Base-by-base conservation (phyloP, 2,888 invertebrate species). In the Microctonus hyperodae region DNA sequence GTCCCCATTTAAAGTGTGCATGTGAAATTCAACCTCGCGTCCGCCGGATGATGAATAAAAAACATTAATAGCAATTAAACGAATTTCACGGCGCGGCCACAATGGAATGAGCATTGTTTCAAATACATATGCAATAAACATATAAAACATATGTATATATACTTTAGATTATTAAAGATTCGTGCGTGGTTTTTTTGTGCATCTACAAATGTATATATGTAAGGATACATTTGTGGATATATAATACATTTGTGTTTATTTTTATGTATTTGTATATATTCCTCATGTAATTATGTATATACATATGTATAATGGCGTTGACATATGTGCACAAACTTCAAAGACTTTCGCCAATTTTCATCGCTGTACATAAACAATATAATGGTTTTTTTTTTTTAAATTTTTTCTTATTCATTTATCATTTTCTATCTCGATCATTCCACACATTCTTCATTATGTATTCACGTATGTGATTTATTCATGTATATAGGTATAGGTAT, bases 81-180 rank as follows among this genome's bases (percentile, higher is more conserved):
- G 71, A 79, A 78, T 78, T 78, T 78, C 77, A 75, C 75, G 74
- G 72, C 64, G 72, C 64, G 70, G 50, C 40, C 31, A 73, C 44
- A 44, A 44, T 44, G 44, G 76, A 78, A 79, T 79, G 76, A 73
- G 72, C 70, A 79, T 79, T 79, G 78, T 79, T 71, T 73, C 67
- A 70, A 73, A 74, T 75, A 68, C 70, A 69, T 74, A 73, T 71
- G 20, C 33, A 61, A n/a, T n/a, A n/a, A n/a, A n/a, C n/a, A n/a
- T n/a, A n/a, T n/a, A n/a, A n/a, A n/a, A n/a, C n/a, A n/a, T 44
- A 31, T 56, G 20, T 56, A 25, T 56, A 31, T n/a, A 56, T 13
- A 37, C 23, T 22, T 37, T 25, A 23, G n/a, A 56, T 56, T 33
- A 56, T 40, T 40, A 10, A 33, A 58, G 7, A 33, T 37, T 37